Evolutionary conservation across 2,113 vertebrate species (phyloP), one percentile per base, ranked within the genome.

Genomic region (Choloepus hoffmanni): DNA sequence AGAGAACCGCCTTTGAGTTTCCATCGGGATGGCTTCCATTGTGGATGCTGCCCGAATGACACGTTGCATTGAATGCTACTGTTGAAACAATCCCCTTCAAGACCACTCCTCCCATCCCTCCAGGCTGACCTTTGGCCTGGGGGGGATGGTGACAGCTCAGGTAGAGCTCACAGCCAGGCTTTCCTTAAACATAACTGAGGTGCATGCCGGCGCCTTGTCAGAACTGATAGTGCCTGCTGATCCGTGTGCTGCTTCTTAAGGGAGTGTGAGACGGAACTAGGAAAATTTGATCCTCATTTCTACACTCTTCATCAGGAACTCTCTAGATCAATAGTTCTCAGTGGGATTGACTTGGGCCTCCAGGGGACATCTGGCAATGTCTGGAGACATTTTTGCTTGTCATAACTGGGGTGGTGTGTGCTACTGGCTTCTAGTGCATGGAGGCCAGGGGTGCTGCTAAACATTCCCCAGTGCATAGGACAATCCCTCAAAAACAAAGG

Each of bases 201-300:
- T 11, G n/a, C 7, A 0, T 1, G 43, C 48, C 15, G 84, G 18
- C 3, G 0, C 60, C 73, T 90, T 85, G 83, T 91, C 90, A 79
- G 84, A 93, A 83, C 73, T 0, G 0, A 6, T 19, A 58, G 63
- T 2, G 26, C 40, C 63, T 11, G 30, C 7, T 5, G 63, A n/a
- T 40, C 18, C 28, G 0, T 30, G 89, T 4, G 18, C 48, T 18
- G 6, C 0, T 53, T 16, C 73, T 13, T 1, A 7, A 1, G 10
- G 60, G 3, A n/a, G 58, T 0, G 16, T 5, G 55, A n/a, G 28
- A 4, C 2, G 33, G 23, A n/a, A 4, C 7, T 1, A 5, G 50
- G 58, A 24, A 28, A 7, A 33, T 0, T 1, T 7, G n/a, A 3
- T 4, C 43, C 43, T 43, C 19, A 0, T 12, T 0, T n/a, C 55